phyloP scores from a whole-genome alignment of 2,888 invertebrate species.

The Metallyticus violacea region DNA sequence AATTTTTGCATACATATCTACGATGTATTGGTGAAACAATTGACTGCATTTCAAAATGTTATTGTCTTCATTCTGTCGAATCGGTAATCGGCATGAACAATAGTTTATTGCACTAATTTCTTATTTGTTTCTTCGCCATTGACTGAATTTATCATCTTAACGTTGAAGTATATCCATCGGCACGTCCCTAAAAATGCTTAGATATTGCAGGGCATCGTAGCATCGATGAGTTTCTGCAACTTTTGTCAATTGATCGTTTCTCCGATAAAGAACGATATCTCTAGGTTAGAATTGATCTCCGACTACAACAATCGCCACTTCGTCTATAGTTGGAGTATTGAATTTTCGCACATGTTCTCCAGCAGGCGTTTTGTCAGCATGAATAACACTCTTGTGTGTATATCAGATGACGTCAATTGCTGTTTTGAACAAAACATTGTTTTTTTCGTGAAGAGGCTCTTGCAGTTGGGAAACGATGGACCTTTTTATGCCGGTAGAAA shows the following conservation, averaged over 20 bases:
- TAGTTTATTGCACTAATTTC: background rate
- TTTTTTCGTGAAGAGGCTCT: constrained; percentile 5
- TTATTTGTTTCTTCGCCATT: background rate
- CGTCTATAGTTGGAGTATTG: constrained; percentile 8
- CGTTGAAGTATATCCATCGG: constrained; percentile 4
- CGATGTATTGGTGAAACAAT: constrained; percentile 37
- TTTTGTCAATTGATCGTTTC: constrained; percentile 21
- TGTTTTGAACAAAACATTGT: constrained; percentile 12
- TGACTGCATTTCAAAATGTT: constrained; percentile 30
- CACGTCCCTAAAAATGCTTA: constrained; percentile 35
- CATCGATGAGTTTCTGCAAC: constrained; percentile 11
- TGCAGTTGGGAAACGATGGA: constrained; percentile 12
- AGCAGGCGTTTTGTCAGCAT: background rate
- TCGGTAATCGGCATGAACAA: background rate
- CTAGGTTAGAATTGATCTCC: constrained; percentile 14
- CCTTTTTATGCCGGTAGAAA: constrained; percentile 11
- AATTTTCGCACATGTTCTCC: background rate
- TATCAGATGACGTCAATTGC: background rate
- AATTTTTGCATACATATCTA: constrained; percentile 38
- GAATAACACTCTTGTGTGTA: constrained; percentile 14
- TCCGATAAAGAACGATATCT: constrained; percentile 14
- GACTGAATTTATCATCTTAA: background rate
- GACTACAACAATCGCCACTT: constrained; percentile 10
- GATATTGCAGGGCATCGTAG: constrained; percentile 37
- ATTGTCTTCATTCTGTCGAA: constrained; percentile 1